These are phyloP conservation scores for Drosophila oshimai DNA, from an alignment of 1,140 invertebrate genomes.

Conservation along the genomic window DNA sequence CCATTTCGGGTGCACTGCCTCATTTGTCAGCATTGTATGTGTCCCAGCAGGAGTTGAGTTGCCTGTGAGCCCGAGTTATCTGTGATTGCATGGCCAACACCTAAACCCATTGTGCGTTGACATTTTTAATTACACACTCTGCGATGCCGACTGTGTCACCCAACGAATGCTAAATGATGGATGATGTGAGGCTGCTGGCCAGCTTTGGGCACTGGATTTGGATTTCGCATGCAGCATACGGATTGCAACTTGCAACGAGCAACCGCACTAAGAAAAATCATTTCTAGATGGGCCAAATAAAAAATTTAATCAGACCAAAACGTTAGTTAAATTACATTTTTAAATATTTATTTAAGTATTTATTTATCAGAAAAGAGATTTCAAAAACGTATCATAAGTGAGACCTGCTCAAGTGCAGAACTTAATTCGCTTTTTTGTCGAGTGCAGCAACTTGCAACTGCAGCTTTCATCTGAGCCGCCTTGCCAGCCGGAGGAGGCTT, in stretches of 20 bases:
- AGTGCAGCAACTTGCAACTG: conserved; percentile 10
- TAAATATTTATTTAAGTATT: not conserved
- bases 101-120: conserved; percentile 66
- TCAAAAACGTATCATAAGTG: no score
- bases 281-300: not conserved
- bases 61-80: not conserved
- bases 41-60: conserved; percentile 26
- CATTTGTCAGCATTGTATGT: not conserved
- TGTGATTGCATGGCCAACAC: conserved; percentile 66
- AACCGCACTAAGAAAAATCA: not conserved
- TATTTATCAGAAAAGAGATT: not conserved
- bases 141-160: conserved; percentile 6
- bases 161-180: conserved; percentile 62
- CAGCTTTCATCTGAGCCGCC: conserved; percentile 2
- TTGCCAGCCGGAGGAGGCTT: conserved; percentile 40
- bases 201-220: conserved; percentile 2
- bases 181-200: conserved; percentile 41
- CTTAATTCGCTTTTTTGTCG: no score
- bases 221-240: conserved; percentile 34
- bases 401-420: no score
- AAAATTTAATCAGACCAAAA: no score
- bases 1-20: conserved; percentile 6
- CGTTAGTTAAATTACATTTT: no score
- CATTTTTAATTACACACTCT: conserved; percentile 73
- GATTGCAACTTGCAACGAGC: conserved; percentile 14